phyloP scores from a whole-genome alignment of 1,140 invertebrate genomes.

The Nylanderia fulva region DNA sequence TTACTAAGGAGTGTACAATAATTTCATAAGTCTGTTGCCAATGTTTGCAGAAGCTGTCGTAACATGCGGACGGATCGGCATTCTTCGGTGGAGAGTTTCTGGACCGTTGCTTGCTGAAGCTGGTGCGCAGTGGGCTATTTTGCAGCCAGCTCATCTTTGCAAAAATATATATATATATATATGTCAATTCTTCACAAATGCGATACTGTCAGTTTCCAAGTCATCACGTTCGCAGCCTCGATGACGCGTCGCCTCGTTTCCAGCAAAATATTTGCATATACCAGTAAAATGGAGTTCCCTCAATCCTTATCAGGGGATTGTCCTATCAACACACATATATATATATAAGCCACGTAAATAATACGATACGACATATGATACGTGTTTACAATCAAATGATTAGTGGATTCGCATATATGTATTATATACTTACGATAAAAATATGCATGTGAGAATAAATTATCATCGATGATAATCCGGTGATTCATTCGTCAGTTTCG shows the following conservation, averaged over 20 bases:
- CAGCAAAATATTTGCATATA: background rate
- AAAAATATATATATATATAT: background rate
- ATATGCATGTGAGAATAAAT: too few relatives aligned
- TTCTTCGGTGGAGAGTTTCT: slow-evolving; percentile 86
- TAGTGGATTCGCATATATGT: too few relatives aligned
- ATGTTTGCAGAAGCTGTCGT: slow-evolving; percentile 97
- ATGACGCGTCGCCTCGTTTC: background rate
- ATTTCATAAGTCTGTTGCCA: slow-evolving; percentile 97
- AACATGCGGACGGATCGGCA: slow-evolving; percentile 92
- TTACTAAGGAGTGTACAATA: slow-evolving; percentile 90
- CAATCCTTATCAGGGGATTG: too few relatives aligned
- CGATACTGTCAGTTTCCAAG: background rate
- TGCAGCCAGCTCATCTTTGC: slow-evolving; percentile 89
- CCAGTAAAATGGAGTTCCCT: too few relatives aligned
- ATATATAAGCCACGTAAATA: too few relatives aligned
- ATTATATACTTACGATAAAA: too few relatives aligned
- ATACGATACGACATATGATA: too few relatives aligned
- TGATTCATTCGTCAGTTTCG: too few relatives aligned
- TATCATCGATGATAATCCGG: too few relatives aligned
- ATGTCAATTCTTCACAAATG: background rate
- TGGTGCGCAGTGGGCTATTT: slow-evolving; percentile 87
- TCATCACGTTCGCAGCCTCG: background rate
- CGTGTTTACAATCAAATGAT: too few relatives aligned
- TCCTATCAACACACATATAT: too few relatives aligned
- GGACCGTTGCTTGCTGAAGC: slow-evolving; percentile 84